phyloP scores from a whole-genome alignment of 35 echinoderm and acorn worm genomes.

The Hemicentrotus pulcherrimus region DNA sequence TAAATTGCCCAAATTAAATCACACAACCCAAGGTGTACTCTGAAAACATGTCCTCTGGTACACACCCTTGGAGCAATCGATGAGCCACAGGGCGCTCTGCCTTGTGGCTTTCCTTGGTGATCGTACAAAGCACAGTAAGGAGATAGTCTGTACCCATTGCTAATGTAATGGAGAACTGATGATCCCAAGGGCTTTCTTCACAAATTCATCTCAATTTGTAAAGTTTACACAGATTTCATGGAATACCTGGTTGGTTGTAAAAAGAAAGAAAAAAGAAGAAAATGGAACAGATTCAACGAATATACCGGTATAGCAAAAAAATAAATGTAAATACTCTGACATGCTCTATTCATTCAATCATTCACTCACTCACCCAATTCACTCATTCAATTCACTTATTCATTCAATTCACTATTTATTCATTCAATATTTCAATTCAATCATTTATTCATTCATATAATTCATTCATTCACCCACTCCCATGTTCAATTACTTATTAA shows the following conservation, averaged over 20 bases:
- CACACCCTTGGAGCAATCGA: not conserved
- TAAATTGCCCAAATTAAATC: not conserved
- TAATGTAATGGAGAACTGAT: not conserved
- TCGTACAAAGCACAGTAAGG: not conserved
- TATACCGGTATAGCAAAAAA: too few relatives aligned
- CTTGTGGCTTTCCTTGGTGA: conserved; percentile 15
- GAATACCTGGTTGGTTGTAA: not conserved
- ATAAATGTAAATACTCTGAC: too few relatives aligned
- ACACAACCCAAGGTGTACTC: not conserved
- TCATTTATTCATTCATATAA: too few relatives aligned
- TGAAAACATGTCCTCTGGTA: not conserved
- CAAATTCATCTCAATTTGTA: not conserved
- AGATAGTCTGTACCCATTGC: conserved; percentile 24
- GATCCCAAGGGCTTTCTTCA: not conserved
- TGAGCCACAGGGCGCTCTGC: not conserved
- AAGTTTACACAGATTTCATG: not conserved
- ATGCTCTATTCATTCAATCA: too few relatives aligned
- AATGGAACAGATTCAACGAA: not conserved
- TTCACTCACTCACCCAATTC: too few relatives aligned
- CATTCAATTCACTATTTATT: too few relatives aligned
- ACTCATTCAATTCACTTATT: too few relatives aligned
- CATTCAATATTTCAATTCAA: too few relatives aligned
- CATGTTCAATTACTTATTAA: too few relatives aligned
- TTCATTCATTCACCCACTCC: too few relatives aligned
- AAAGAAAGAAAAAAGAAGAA: not conserved